Evolutionary conservation across 2,888 invertebrate genomes (phyloP).

Genomic region (Pristionchus japonicus): DNA sequence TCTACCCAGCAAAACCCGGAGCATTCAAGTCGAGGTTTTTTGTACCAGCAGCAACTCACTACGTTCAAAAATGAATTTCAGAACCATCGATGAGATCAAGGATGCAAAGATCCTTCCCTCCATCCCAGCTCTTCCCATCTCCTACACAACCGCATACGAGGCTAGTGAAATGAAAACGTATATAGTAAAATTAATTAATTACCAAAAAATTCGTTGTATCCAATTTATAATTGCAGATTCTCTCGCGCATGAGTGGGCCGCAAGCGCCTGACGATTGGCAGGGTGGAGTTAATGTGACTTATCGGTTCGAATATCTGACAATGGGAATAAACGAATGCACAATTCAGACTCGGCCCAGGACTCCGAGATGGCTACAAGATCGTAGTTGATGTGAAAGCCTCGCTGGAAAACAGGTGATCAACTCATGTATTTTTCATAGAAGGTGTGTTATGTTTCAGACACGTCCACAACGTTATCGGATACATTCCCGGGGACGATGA

Average conservation of each 20-base stretch:
- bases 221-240: background rate
- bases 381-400: background rate
- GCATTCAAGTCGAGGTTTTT: conserved; percentile 53
- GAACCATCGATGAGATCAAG: background rate
- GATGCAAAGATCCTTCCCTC: conserved; percentile 66
- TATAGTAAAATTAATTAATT: no score
- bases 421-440: background rate
- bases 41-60: background rate
- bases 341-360: conserved; percentile 27
- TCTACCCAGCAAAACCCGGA: conserved; percentile 78
- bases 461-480: conserved; percentile 76
- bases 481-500: conserved; percentile 75
- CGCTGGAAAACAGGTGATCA: background rate
- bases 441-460: no score
- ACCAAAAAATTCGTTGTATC: background rate
- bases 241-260: conserved; percentile 67
- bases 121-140: conserved; percentile 77
- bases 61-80: background rate
- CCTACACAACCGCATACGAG: conserved; percentile 75
- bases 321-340: background rate
- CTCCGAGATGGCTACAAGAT: background rate
- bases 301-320: conserved; percentile 41
- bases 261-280: conserved; percentile 76
- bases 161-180: background rate
- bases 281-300: conserved; percentile 71